A percentile compares a stretch with the other conserved stretches of the same genome.
phyloP scores from a whole-genome alignment of 2,888 invertebrate species.

The Oeneis ivallda region DNA sequence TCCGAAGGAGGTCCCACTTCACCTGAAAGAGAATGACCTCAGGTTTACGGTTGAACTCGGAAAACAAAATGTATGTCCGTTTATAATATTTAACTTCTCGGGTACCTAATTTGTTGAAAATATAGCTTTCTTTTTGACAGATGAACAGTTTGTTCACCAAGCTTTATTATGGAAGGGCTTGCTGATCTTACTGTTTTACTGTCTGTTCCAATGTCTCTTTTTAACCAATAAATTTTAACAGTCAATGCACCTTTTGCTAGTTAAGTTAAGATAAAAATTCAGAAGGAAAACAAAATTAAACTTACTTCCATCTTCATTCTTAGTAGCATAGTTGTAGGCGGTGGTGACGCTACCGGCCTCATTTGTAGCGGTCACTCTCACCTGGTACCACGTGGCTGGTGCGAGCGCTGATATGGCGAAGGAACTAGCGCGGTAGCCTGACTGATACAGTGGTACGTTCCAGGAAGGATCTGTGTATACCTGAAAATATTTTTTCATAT shows the following conservation, averaged over 20 bases:
- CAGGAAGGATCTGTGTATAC: conserved; percentile 54
- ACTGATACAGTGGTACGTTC: conserved; percentile 56
- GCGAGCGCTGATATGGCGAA: conserved; percentile 75
- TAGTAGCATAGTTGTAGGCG: conserved; percentile 82
- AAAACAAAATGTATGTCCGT: too few species aligned
- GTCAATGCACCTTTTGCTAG: too few species aligned
- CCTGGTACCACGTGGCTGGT: conserved; percentile 83
- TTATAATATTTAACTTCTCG: too few species aligned
- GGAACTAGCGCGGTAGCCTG: conserved; percentile 57
- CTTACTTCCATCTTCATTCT: conserved; percentile 83
- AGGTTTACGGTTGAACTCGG: not conserved
- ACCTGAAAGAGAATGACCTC: conserved; percentile 48
- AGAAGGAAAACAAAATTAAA: conserved; percentile 27
- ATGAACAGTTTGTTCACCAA: too few species aligned
- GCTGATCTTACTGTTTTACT: too few species aligned
- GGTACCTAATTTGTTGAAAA: too few species aligned
- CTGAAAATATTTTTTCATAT: conserved; percentile 28
- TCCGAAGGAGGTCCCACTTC: conserved; percentile 76
- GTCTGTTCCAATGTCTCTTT: too few species aligned
- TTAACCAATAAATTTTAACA: too few species aligned
- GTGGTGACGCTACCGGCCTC: conserved; percentile 83
- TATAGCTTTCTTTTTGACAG: too few species aligned
- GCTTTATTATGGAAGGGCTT: too few species aligned
- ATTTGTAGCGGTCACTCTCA: conserved; percentile 82
- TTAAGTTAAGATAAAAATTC: not conserved